Evolutionary conservation across 2,888 invertebrate species (phyloP).

Genomic region (Ichneumoninae sp.): DNA sequence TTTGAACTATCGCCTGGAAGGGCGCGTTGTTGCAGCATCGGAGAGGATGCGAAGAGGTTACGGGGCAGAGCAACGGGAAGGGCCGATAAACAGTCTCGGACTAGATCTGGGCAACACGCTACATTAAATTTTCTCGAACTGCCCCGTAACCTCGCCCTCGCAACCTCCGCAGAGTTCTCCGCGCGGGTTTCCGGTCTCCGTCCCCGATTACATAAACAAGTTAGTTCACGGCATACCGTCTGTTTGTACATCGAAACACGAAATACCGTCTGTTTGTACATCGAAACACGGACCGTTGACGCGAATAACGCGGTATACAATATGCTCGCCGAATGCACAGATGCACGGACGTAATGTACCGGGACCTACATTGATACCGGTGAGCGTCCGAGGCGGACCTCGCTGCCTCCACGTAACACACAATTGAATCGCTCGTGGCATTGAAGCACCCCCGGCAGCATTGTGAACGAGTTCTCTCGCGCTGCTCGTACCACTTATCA

Average conservation of each 20-base stretch:
- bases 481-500: background rate
- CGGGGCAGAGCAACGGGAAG: slow-evolving; percentile 5
- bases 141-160: slow-evolving; percentile 10
- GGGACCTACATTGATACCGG: slow-evolving; percentile 26
- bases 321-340: background rate
- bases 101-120: slow-evolving; percentile 16
- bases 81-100: slow-evolving; percentile 11
- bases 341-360: background rate
- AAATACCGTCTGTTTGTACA: slow-evolving; percentile 37
- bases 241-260: slow-evolving; percentile 33
- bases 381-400: background rate
- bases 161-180: background rate
- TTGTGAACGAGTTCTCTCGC: background rate
- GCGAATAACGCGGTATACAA: background rate
- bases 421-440: slow-evolving; percentile 2
- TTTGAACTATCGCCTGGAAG: slow-evolving; percentile 33
- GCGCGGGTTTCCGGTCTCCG: slow-evolving; percentile 19
- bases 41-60: background rate
- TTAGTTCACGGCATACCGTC: slow-evolving; percentile 31
- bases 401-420: slow-evolving; percentile 12
- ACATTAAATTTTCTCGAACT: slow-evolving; percentile 41
- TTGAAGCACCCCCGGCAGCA: background rate
- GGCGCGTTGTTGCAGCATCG: slow-evolving; percentile 2
- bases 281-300: slow-evolving; percentile 26
- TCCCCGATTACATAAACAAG: slow-evolving; percentile 27